Conservation (phyloP, 2,888 invertebrate genomes). For the Apocheima hispidaria region DNA sequence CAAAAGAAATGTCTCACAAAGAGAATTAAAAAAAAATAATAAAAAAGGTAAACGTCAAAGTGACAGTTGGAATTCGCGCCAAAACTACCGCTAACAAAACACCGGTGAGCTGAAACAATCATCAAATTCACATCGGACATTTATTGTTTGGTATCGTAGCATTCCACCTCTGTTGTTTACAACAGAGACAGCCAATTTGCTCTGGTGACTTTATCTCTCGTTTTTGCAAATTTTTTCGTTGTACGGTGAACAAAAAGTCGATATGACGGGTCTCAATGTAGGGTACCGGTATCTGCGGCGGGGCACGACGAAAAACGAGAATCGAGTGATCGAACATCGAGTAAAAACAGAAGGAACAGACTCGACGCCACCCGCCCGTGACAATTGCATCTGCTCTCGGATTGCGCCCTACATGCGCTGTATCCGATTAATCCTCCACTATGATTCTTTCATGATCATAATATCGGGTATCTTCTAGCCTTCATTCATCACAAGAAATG, state of each 20-base stretch:
- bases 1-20: slow-evolving; percentile 20
- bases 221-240: slow-evolving; percentile 73
- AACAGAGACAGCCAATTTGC: slow-evolving; percentile 85
- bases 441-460: slow-evolving; percentile 1
- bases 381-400: slow-evolving; percentile 81
- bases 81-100: slow-evolving; percentile 77
- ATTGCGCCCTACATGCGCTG: slow-evolving; percentile 75
- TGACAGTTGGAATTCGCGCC: slow-evolving; percentile 72
- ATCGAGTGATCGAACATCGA: slow-evolving; percentile 80
- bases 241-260: slow-evolving; percentile 79
- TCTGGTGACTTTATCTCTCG: slow-evolving; percentile 77
- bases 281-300: slow-evolving; percentile 71
- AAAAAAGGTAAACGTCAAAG: slow-evolving; percentile 65
- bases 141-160: slow-evolving; percentile 83
- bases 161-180: slow-evolving; percentile 84
- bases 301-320: slow-evolving; percentile 78
- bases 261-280: slow-evolving; percentile 83
- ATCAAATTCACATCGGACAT: slow-evolving; percentile 82
- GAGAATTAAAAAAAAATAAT: slow-evolving; percentile 46
- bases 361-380: slow-evolving; percentile 69
- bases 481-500: too few relatives aligned
- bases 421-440: slow-evolving; percentile 77
- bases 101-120: slow-evolving; percentile 78
- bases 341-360: slow-evolving; percentile 77
- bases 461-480: background rate